Evolutionary conservation across 2,113 vertebrate species (phyloP), one percentile per base, ranked within the genome.

Genomic region (Phyllostomus discolor): DNA sequence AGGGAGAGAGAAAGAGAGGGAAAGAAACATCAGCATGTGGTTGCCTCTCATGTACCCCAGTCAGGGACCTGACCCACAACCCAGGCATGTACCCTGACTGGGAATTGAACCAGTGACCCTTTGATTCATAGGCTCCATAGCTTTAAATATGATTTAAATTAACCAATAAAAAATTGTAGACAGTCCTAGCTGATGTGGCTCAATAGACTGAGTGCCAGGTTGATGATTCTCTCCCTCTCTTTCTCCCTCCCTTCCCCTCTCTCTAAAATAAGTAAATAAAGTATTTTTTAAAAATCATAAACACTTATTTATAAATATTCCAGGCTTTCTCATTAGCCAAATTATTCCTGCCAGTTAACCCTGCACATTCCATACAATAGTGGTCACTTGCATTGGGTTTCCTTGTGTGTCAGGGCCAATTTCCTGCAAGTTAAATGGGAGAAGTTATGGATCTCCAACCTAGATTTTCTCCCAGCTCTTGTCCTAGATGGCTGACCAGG

Each of bases 121-220:
- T 59, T 24, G 57, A 22, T 24, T 59, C 57, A 59, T 22, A 59
- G 57, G 57, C 57, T 59, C 57, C 3, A 26, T 48, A 76, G 8
- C 57, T 92, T 95, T 87, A 72, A 95, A 35, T 78, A 33, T 12
- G 31, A 84, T 62, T 69, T 85, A 31, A 89, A 8, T 73, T 75
- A 54, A 43, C 50, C 31, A 33, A 0, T 59, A 50, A 89, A 90
- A 70, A 91, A 38, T 66, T 59, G 10, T 41, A 75, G 92, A 12
- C 35, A 83, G 57, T 22, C 57, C 22, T 7, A 59, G 57, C 57
- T 59, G 57, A 10, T 59, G 57, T 59, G 20, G 22, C 22, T 59
- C 22, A 59, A 8, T 24, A 10, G 57, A 59, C 57, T 59, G 22
- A 59, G 57, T 59, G 57, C 22, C 1, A 15, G 16, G 22, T 59